Percentiles rank a stretch among this genome's conserved stretches.
These are phyloP conservation scores for Stictocephala bisonia DNA, from an alignment of 2,888 invertebrate species.

Conservation along the genomic window DNA sequence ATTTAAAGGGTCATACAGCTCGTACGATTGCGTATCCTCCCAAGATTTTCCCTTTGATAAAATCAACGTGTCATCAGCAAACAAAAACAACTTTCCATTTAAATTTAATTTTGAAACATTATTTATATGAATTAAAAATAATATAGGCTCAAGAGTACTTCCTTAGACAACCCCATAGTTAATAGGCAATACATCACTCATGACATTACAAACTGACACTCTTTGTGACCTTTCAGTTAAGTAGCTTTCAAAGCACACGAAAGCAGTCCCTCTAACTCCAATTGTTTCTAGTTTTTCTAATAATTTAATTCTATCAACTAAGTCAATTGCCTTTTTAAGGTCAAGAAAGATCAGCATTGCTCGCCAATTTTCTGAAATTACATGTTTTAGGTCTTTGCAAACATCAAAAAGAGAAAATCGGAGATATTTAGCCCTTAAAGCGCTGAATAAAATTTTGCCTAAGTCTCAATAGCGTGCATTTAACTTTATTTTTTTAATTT, in stretches of 20 bases:
- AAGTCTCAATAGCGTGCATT: too few species aligned
- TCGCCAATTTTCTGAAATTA: too few species aligned
- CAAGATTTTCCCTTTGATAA: too few species aligned
- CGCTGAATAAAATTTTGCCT: too few species aligned
- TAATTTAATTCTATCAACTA: constrained; percentile 7
- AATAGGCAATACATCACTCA: not conserved
- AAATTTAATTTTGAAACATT: not conserved
- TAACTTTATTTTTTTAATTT: too few species aligned
- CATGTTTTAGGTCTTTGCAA: not conserved
- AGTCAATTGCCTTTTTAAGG: too few species aligned
- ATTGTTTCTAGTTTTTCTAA: constrained; percentile 4
- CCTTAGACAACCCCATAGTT: constrained; percentile 1
- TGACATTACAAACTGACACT: not conserved
- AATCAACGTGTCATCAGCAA: constrained; percentile 26
- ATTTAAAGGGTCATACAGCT: too few species aligned
- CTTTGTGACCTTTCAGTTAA: constrained; percentile 17
- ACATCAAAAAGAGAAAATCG: constrained; percentile 27
- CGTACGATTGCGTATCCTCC: too few species aligned
- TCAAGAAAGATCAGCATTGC: constrained; percentile 40
- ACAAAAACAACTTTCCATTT: constrained; percentile 7
- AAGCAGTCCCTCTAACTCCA: constrained; percentile 12
- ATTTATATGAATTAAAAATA: constrained; percentile 35
- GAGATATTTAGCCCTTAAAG: too few species aligned
- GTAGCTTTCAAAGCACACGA: constrained; percentile 32
- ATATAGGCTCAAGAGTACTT: constrained; percentile 7